Base-by-base conservation (phyloP, 2,888 invertebrate genomes). In the Andrena hattorfiana region DNA sequence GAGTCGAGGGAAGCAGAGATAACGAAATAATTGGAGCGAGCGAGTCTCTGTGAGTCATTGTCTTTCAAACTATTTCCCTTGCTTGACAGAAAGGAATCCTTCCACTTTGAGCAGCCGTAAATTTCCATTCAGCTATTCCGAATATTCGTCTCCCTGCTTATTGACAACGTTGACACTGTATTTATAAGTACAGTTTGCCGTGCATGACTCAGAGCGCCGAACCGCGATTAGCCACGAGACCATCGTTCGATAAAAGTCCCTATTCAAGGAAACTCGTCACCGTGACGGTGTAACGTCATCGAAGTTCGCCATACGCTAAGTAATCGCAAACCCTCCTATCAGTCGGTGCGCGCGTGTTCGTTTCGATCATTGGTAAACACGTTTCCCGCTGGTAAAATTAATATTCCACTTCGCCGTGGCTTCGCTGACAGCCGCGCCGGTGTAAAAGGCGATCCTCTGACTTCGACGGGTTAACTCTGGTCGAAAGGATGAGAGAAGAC, bases 301-400 rank as follows among this genome's bases (percentile, higher is more conserved):
- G 20, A 30, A 49, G 73, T 72, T 56, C 63, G 42, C 69, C 23
- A 30, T 13, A 6, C 51, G 16, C 48, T 49, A 42, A 64, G 49
- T 35, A 56, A 72, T 66, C 64, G 28, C 7, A n/a, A 42, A 59
- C 54, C 28, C 13, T 48, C 7, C n/a, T 78, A 78, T 78, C 79
- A 60, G 59, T n/a, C 42, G 59, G 1, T n/a, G 16, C n/a, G 56
- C 23, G 69, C 60, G 30, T 66, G 60, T 26, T 48, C 69, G 48
- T 59, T 70, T 54, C 64, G 26, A 4, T 20, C 26, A 59, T 20
- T 23, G 42, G 64, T 42, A 74, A 80, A 80, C 81, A 77, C 54
- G 51, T 51, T 49, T 48, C 59, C 13, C 16, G 13, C 35, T 20
- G 8, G 51, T 23, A 23, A 80, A 73, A 81, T 70, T 70, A 81